Conservation (phyloP, 2,113 vertebrate species). For the Mirza zaza region DNA sequence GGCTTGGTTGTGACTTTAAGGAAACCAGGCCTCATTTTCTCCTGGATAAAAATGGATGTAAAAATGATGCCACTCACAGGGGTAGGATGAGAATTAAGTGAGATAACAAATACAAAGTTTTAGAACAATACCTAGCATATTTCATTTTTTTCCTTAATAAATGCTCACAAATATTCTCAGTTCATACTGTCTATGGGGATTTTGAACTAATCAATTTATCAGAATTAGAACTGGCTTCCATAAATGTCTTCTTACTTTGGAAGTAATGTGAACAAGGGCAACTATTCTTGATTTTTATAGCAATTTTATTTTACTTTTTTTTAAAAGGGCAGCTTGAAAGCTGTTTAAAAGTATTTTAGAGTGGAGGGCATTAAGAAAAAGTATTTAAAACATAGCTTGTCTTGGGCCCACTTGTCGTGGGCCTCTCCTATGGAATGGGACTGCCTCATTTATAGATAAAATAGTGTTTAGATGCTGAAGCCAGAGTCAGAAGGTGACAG, state of each 20-base stretch:
- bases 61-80: background rate
- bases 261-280: background rate
- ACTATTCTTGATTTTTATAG: background rate
- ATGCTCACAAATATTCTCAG: background rate
- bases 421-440: background rate
- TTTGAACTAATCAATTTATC: background rate
- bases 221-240: background rate
- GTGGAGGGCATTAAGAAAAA: background rate
- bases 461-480: background rate
- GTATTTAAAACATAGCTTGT: background rate
- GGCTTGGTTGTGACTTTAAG: background rate
- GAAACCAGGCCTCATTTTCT: background rate
- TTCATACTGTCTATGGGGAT: background rate
- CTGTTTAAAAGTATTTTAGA: slow-evolving; percentile 5
- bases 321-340: background rate
- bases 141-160: background rate
- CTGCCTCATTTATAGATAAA: background rate
- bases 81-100: background rate
- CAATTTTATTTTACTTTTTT: background rate
- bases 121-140: background rate
- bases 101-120: background rate
- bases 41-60: background rate
- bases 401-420: background rate
- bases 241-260: background rate
- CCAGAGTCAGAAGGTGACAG: background rate